Conservation (phyloP, 2,888 invertebrate species). For the Epirrhoe alternata region DNA sequence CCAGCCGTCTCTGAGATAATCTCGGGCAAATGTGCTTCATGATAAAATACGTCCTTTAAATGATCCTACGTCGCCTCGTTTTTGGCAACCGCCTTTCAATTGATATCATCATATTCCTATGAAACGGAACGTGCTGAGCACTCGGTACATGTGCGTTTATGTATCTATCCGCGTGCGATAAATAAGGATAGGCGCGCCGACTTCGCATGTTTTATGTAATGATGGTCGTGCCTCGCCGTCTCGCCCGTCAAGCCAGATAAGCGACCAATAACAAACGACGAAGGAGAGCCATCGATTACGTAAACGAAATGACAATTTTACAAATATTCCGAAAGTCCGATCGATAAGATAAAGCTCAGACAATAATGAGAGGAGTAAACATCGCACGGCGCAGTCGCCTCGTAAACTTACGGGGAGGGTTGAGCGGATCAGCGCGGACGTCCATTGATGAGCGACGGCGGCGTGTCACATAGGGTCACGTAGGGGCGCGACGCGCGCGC, state of each 20-base stretch:
- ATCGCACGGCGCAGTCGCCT: conserved; percentile 70
- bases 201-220: conserved; percentile 62
- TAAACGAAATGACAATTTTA: conserved; percentile 71
- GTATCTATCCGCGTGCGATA: conserved; percentile 43
- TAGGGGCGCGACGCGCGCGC: conserved; percentile 59
- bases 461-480: conserved; percentile 57
- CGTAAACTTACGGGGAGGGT: conserved; percentile 42
- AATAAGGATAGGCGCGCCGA: conserved; percentile 41
- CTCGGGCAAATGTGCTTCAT: conserved; percentile 15
- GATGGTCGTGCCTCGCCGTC: conserved; percentile 48
- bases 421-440: conserved; percentile 72
- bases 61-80: conserved; percentile 30
- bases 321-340: conserved; percentile 67
- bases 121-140: conserved; percentile 33
- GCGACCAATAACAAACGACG: conserved; percentile 59
- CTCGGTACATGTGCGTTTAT: conserved; percentile 33
- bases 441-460: conserved; percentile 72
- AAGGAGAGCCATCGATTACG: conserved; percentile 70
- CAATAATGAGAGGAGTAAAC: conserved; percentile 70
- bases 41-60: conserved; percentile 23
- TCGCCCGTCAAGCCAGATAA: conserved; percentile 54
- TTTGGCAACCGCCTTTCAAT: conserved; percentile 44
- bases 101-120: conserved; percentile 41
- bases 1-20: conserved; percentile 20
- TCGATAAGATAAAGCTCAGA: conserved; percentile 69